Evolutionary conservation across 2,888 invertebrate genomes (phyloP).

Genomic region (Brenthis hecate): DNA sequence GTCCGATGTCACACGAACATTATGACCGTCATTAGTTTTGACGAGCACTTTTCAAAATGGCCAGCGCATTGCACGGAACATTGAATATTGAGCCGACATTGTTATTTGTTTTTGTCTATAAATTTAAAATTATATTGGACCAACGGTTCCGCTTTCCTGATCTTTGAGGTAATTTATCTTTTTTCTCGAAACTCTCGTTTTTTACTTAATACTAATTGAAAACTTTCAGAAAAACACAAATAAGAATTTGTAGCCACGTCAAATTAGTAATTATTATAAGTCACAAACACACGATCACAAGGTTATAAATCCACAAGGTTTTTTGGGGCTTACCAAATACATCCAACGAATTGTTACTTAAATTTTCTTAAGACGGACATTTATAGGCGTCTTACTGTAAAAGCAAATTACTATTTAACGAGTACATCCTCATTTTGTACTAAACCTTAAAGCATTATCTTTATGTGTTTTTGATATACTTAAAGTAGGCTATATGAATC

Average conservation of each 20-base stretch:
- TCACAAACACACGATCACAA: too few species aligned
- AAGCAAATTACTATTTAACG: too few species aligned
- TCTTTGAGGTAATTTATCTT: constrained; percentile 47
- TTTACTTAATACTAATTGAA: constrained; percentile 19
- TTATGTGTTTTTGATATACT: too few species aligned
- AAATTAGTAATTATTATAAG: too few species aligned
- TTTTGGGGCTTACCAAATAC: too few species aligned
- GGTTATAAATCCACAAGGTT: too few species aligned
- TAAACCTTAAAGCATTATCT: too few species aligned
- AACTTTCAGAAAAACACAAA: constrained; percentile 11
- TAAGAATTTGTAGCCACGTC: background rate
- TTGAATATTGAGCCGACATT: constrained; percentile 29
- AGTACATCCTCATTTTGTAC: too few species aligned
- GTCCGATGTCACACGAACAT: constrained; percentile 23
- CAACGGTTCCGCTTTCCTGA: constrained; percentile 66
- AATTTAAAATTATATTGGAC: constrained; percentile 46
- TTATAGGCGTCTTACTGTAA: too few species aligned
- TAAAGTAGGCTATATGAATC: too few species aligned
- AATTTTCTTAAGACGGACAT: too few species aligned
- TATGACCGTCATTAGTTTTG: constrained; percentile 29
- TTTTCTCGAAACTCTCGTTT: constrained; percentile 39
- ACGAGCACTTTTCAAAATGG: constrained; percentile 27
- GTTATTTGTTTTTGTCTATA: constrained; percentile 32
- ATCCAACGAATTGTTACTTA: too few species aligned
- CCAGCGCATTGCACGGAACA: constrained; percentile 33